Evolutionary conservation across 1,140 invertebrate genomes (phyloP).

Genomic region (Drosophila orena): DNA sequence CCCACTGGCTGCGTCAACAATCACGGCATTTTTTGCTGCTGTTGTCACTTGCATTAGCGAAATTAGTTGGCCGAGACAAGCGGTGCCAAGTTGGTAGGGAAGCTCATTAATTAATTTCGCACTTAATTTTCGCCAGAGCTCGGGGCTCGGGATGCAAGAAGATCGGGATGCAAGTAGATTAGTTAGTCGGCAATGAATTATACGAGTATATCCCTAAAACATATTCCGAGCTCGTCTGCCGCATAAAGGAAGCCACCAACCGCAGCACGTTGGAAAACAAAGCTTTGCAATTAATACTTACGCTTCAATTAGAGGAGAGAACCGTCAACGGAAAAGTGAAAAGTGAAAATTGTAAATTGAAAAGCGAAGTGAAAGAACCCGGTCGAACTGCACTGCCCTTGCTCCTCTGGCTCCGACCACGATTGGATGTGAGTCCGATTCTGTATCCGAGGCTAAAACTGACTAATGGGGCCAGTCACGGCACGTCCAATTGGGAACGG

Average conservation of each 20-base stretch:
- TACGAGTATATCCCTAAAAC: conserved; percentile 7
- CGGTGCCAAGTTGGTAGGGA: conserved; percentile 20
- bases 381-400: conserved; percentile 8
- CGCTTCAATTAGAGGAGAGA: conserved; percentile 69
- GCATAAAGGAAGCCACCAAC: conserved; percentile 39
- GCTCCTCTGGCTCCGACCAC: not conserved
- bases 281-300: conserved; percentile 79
- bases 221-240: not conserved
- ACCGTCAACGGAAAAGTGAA: conserved; percentile 67
- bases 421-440: conserved; percentile 20
- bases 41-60: conserved; percentile 76
- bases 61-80: conserved; percentile 54
- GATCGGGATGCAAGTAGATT: conserved; percentile 12
- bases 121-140: conserved; percentile 55
- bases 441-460: conserved; percentile 33
- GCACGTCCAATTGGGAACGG: conserved; percentile 28
- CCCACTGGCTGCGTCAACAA: conserved; percentile 45
- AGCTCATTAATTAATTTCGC: conserved; percentile 72
- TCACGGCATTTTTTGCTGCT: conserved; percentile 37
- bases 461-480: conserved; percentile 71
- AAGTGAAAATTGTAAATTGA: conserved; percentile 76
- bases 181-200: conserved; percentile 17
- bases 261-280: conserved; percentile 62
- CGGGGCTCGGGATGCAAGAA: conserved; percentile 15
- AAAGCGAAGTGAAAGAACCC: conserved; percentile 53